These are phyloP conservation scores for Onychomys arenicola DNA, from an alignment of 2,797 vertebrate genomes.

Conservation along the genomic window DNA sequence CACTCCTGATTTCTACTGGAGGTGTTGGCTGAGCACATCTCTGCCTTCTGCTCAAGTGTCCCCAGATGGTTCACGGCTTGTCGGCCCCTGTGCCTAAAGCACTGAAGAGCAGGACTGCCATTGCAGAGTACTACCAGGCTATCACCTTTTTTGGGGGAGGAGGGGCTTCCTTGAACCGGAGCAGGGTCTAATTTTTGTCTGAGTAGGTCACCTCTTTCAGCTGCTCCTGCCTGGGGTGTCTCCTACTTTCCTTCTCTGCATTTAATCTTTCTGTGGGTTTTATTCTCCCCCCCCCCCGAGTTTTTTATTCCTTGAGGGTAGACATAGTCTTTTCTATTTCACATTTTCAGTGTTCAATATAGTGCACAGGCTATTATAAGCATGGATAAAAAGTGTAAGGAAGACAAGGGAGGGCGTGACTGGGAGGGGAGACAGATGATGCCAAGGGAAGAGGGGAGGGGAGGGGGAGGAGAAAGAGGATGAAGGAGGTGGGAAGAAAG, in stretches of 20 bases:
- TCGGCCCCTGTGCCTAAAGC: background rate
- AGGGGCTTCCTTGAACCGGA: background rate
- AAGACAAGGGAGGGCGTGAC: no score
- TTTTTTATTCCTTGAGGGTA: background rate
- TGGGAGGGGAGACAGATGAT: accelerated
- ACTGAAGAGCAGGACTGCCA: background rate
- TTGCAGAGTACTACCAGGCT: background rate
- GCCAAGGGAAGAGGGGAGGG: background rate
- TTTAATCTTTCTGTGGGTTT: background rate
- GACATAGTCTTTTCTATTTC: background rate
- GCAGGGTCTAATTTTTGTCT: background rate
- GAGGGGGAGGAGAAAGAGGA: no score
- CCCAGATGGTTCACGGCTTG: background rate
- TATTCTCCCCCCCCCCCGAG: background rate
- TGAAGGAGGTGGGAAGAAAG: background rate
- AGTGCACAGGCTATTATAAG: background rate
- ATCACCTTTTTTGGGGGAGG: background rate
- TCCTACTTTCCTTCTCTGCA: background rate
- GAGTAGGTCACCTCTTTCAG: background rate
- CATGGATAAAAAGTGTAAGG: background rate
- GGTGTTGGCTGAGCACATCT: background rate
- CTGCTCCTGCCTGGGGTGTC: background rate
- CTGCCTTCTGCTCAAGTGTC: background rate
- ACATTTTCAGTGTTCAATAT: background rate
- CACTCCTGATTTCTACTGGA: background rate